Base-by-base conservation (phyloP, 2,797 vertebrate genomes). In the Syngnathus acus region DNA sequence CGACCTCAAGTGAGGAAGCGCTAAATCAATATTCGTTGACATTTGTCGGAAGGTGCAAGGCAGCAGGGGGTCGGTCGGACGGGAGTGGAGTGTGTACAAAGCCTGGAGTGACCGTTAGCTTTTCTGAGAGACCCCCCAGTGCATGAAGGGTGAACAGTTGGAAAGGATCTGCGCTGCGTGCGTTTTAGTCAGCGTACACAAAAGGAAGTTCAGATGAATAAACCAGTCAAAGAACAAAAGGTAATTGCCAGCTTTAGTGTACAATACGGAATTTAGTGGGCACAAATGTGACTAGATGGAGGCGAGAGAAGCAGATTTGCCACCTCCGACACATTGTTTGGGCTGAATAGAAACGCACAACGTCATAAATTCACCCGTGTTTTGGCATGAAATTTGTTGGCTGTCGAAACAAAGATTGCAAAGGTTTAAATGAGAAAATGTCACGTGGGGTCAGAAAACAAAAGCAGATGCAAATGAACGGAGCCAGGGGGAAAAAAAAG, bases 21-120 rank as follows among this genome's bases (percentile, higher is more conserved):
- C 73, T 80, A 83, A 88, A 91, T 92, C 89, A 88, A 92, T 92
- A 91, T 87, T 85, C 84, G 62, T 78, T 90, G 91, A 91, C 90
- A 92, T 92, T 92, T 91, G 86, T 83, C 87, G 88, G 82, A 87
- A 86, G 86, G 89, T 82, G 73, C 72, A 65, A 79, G 83, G 65
- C 82, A 83, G 83, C 81, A 69, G 84, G 88, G 86, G 83, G 32
- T 32, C 32, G 32, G 32, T 77, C 75, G 74, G 78, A 66, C 72
- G 61, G 73, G 64, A 79, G 84, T 69, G 61, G 72, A 66, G 67
- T 32, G 21, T 26, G 63, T 67, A 90, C 86, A 90, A 91, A 89
- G 83, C 76, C 80, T 69, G 64, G 83, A 84, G 80, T 84, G 88
- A 85, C 87, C 85, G 88, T 91, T 89, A 89, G 88, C 86, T 87